Evolutionary conservation across 2,797 vertebrate species (phyloP).

Genomic region (Sebastes cheni): DNA sequence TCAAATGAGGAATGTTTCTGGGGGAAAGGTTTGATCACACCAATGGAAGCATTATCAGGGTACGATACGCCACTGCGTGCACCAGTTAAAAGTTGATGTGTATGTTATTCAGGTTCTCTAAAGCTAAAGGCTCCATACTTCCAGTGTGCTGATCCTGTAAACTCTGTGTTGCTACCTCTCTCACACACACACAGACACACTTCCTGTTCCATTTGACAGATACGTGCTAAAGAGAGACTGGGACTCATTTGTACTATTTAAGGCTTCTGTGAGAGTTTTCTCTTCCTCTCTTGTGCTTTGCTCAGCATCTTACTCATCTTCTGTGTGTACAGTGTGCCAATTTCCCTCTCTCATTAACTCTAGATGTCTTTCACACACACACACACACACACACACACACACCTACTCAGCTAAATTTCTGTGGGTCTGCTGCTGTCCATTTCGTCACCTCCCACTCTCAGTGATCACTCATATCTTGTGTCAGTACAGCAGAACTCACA

Average conservation of each 20-base stretch:
- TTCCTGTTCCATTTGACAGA: conserved; percentile 62
- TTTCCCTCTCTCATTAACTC: conserved; percentile 13
- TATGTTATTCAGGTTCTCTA: background rate
- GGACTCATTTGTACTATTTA: conserved; percentile 67
- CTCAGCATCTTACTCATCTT: conserved; percentile 24
- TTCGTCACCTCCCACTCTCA: background rate
- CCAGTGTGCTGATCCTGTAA: conserved; percentile 9
- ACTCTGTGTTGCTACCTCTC: background rate
- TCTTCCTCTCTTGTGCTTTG: conserved; percentile 38
- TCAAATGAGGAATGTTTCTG: background rate
- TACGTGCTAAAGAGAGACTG: conserved; percentile 51
- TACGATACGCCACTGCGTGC: background rate
- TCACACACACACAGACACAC: conserved; percentile 37
- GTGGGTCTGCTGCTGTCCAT: background rate
- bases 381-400: background rate
- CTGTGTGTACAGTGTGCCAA: background rate
- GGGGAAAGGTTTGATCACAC: background rate
- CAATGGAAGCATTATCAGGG: background rate
- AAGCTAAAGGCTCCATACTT: background rate
- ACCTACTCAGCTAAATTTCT: background rate
- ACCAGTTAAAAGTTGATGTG: background rate
- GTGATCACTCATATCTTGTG: background rate
- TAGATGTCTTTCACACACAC: background rate
- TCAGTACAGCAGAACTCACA: background rate
- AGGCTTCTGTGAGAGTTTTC: conserved; percentile 42